Evolutionary conservation across 2,113 vertebrate genomes (phyloP).

Genomic region (Petaurus breviceps): DNA sequence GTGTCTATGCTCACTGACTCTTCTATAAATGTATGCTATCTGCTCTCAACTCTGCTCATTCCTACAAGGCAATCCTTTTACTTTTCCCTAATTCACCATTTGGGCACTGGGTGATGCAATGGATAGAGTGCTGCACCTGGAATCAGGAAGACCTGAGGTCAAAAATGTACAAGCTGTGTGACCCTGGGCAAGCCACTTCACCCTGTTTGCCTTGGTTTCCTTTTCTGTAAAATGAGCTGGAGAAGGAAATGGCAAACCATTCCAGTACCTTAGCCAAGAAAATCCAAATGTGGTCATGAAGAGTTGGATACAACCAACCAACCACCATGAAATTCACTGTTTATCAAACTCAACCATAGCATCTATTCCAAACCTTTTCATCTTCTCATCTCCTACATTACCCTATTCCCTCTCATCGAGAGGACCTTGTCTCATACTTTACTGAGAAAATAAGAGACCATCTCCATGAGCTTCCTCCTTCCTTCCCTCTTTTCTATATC

Average conservation of each 20-base stretch:
- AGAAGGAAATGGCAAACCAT: too few species aligned
- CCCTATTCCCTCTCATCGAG: neutral
- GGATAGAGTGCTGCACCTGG: too few species aligned
- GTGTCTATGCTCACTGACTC: neutral
- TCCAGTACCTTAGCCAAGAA: too few species aligned
- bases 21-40: neutral
- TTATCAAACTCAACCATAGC: neutral
- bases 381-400: neutral
- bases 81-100: neutral
- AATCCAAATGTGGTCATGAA: too few species aligned
- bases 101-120: neutral
- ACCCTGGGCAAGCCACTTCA: too few species aligned
- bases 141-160: too few species aligned
- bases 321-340: neutral
- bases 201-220: too few species aligned
- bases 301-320: too few species aligned
- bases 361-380: neutral
- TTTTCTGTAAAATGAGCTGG: too few species aligned
- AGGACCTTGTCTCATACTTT: neutral
- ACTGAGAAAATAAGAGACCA: neutral
- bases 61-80: neutral
- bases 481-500: neutral
- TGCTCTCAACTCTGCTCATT: neutral
- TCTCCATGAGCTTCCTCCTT: neutral
- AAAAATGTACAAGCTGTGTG: too few species aligned